Base-by-base conservation (phyloP, 1,140 invertebrate species). In the Dreissena rostriformis region DNA sequence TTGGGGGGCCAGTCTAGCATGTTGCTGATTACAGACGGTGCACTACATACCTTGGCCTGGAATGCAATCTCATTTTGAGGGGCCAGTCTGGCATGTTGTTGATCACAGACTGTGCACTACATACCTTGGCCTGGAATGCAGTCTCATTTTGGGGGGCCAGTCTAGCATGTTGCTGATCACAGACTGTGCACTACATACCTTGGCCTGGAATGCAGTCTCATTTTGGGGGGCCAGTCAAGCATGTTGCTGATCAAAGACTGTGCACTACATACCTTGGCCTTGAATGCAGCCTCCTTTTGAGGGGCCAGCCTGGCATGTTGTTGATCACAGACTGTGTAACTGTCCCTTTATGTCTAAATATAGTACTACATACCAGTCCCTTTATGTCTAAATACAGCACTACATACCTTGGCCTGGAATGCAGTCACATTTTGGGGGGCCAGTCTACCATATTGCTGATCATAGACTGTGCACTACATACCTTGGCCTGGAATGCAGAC, bases 41-140 rank as follows among this genome's bases (percentile, higher is more conserved):
- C n/a, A n/a, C n/a, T n/a, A n/a, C n/a, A n/a, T n/a, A 49, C 28
- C 39, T 51, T 76, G 0, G 68, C 15, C 65, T 72, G 71, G 17
- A 63, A 5, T 7, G 11, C 7, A 6, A 57, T 10, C 19, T 81
- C 55, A 6, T 49, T 49, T 22, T 57, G 29, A 2, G 19, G 26
- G 49, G 68, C 55, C n/a, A n/a, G n/a, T n/a, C n/a, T n/a, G n/a
- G n/a, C n/a, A n/a, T n/a, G n/a, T n/a, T 24, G 73, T 15, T 10
- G 67, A 26, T 6, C 67, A 28, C 7, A 72, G 67, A n/a, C n/a
- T n/a, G n/a, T n/a, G n/a, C n/a, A n/a, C n/a, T n/a, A n/a, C n/a
- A n/a, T n/a, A 49, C 28, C 39, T 51, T 76, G 0, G 68, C 15
- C 65, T 72, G 71, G 17, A 63, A 5, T 7, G 11, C 7, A 6